Percentiles rank a stretch among this genome's conserved stretches.
phyloP scores from a whole-genome alignment of 2,888 invertebrate species.

The Agrypnus murinus region DNA sequence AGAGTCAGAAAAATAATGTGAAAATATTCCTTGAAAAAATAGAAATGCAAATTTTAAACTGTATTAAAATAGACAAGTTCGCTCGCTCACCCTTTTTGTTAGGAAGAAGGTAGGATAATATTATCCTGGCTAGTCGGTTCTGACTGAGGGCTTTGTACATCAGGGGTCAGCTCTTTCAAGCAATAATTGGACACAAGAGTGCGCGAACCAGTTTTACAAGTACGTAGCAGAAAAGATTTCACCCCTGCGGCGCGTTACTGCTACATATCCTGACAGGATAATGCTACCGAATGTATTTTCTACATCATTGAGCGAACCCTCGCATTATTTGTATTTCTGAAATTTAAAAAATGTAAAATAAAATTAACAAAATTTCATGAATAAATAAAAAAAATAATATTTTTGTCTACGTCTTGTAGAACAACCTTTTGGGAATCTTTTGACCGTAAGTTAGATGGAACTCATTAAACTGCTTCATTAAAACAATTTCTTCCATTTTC shows the following conservation, averaged over 20 bases:
- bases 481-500: too few relatives aligned
- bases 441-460: too few relatives aligned
- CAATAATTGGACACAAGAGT: slow-evolving; percentile 62
- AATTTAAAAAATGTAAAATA: background rate
- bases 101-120: slow-evolving; percentile 34
- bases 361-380: too few relatives aligned
- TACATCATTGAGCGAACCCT: too few relatives aligned
- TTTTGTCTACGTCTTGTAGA: too few relatives aligned
- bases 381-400: too few relatives aligned
- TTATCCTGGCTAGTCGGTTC: slow-evolving; percentile 38
- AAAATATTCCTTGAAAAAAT: too few relatives aligned
- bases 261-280: slow-evolving; percentile 52
- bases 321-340: background rate
- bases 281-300: slow-evolving; percentile 26
- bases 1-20: too few relatives aligned
- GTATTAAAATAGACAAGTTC: slow-evolving; percentile 19
- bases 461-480: too few relatives aligned
- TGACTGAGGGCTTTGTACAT: slow-evolving; percentile 47
- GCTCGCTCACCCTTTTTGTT: slow-evolving; percentile 33
- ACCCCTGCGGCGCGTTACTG: slow-evolving; percentile 60
- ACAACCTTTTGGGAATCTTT: too few relatives aligned
- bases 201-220: slow-evolving; percentile 59
- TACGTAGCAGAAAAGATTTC: slow-evolving; percentile 60
- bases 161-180: slow-evolving; percentile 52
- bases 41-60: background rate